These are phyloP conservation scores for Cylas formicarius DNA, from an alignment of 1,140 invertebrate genomes.

Conservation along the genomic window DNA sequence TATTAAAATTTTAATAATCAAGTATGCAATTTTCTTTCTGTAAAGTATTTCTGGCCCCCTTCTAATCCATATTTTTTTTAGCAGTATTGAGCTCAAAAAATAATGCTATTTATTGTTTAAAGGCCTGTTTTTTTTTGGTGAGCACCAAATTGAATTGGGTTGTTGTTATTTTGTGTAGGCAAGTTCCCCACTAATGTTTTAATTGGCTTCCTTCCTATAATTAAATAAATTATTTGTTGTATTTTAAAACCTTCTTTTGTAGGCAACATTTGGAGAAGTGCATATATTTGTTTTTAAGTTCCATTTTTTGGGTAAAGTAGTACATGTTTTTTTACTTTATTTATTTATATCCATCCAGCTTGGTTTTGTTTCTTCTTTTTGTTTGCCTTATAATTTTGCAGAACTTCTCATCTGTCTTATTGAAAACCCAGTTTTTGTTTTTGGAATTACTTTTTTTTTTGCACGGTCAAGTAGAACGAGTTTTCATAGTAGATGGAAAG, in stretches of 20 bases:
- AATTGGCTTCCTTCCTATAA: no score
- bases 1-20: no score
- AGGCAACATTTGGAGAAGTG: conserved; percentile 1
- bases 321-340: conserved; percentile 4
- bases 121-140: conserved; percentile 5
- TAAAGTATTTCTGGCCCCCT: no score
- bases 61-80: no score
- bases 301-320: conserved; percentile 2
- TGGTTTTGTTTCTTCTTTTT: conserved; percentile 35
- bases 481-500: conserved; percentile 2
- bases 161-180: conserved; percentile 17
- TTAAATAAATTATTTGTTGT: background rate
- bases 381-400: conserved; percentile 5
- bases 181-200: no score
- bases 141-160: conserved; percentile 4
- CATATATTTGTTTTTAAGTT: background rate
- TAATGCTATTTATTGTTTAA: no score
- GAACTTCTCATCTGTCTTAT: background rate
- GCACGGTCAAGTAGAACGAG: background rate
- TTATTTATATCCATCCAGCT: conserved; percentile 28
- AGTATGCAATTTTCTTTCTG: no score
- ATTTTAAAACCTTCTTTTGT: background rate
- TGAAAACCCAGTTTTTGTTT: background rate
- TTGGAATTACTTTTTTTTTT: background rate
- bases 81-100: no score